Percentiles rank a stretch among this genome's conserved stretches.
These are phyloP conservation scores for Dynastes hyllus DNA, from an alignment of 2,888 invertebrate species.

Conservation along the genomic window DNA sequence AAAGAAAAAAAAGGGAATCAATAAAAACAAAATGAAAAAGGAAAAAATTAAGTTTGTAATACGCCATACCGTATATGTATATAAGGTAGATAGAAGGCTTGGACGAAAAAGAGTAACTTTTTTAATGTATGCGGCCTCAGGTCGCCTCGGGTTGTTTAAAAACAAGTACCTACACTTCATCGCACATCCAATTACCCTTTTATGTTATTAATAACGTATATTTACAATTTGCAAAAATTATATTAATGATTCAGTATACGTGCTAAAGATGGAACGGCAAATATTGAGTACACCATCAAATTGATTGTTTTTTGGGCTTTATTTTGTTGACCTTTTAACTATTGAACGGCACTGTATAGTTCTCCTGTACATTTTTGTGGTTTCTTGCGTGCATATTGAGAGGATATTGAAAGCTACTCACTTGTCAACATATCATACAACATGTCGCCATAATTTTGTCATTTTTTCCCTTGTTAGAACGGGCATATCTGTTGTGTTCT, in stretches of 20 bases:
- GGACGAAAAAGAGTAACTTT: conserved; percentile 23
- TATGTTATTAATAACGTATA: conserved; percentile 52
- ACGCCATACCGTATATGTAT: neutral
- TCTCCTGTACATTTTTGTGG: neutral
- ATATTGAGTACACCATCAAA: conserved; percentile 30
- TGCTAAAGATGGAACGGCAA: neutral
- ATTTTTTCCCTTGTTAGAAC: conserved; percentile 26
- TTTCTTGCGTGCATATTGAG: conserved; percentile 54
- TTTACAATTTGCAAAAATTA: conserved; percentile 51
- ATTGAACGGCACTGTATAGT: neutral
- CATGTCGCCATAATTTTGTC: conserved; percentile 63
- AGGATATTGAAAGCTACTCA: conserved; percentile 64
- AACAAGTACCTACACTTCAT: conserved; percentile 53
- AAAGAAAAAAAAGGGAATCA: too few species aligned
- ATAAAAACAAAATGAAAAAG: too few species aligned
- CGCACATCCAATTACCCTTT: conserved; percentile 52
- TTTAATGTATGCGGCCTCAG: conserved; percentile 67
- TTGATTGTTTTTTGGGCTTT: neutral
- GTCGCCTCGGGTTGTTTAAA: conserved; percentile 57
- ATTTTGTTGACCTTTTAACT: neutral
- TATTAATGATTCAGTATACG: conserved; percentile 37
- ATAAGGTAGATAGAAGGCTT: neutral
- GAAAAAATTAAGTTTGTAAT: conserved; percentile 68
- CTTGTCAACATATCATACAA: conserved; percentile 70
- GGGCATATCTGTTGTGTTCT: neutral